Conservation (phyloP, 37 sponge, comb jelly and placozoan genomes). For the Ephydatia muelleri region DNA sequence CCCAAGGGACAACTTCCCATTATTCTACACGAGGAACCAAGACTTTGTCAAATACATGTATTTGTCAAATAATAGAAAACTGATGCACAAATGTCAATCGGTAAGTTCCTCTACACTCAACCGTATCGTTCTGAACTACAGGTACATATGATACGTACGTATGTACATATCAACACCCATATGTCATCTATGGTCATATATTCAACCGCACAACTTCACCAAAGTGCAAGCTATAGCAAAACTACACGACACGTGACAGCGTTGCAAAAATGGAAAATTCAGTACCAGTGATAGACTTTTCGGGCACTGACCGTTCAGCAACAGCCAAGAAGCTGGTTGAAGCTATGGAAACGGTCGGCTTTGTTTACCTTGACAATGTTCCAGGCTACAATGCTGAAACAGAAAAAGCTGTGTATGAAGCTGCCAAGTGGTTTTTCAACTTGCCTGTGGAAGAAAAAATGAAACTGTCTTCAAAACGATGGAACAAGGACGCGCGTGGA, state of each 20-base stretch:
- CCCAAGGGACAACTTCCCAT: not conserved
- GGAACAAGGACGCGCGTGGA: conserved; percentile 22
- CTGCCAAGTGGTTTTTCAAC: conserved; percentile 42
- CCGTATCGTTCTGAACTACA: too few relatives aligned
- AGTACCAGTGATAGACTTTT: conserved; percentile 43
- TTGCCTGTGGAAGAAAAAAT: conserved; percentile 46
- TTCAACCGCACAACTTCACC: too few relatives aligned
- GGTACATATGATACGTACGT: too few relatives aligned
- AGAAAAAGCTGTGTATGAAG: conserved; percentile 14
- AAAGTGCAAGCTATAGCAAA: not conserved
- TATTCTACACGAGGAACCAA: not conserved
- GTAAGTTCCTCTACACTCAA: too few relatives aligned
- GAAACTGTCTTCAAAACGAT: conserved; percentile 10
- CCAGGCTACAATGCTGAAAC: conserved; percentile 28
- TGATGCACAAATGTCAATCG: too few relatives aligned
- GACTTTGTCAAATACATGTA: too few relatives aligned
- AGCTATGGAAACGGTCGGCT: conserved; percentile 47
- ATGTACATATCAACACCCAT: too few relatives aligned
- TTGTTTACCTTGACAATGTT: conserved; percentile 66
- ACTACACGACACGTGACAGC: not conserved
- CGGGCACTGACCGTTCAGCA: conserved; percentile 6
- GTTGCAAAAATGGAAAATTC: not conserved
- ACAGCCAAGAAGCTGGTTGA: conserved; percentile 2
- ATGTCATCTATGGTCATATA: too few relatives aligned
- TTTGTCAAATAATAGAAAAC: too few relatives aligned